Evolutionary conservation across 2,797 vertebrate species (phyloP).

Genomic region (Micrastur ruficollis): DNA sequence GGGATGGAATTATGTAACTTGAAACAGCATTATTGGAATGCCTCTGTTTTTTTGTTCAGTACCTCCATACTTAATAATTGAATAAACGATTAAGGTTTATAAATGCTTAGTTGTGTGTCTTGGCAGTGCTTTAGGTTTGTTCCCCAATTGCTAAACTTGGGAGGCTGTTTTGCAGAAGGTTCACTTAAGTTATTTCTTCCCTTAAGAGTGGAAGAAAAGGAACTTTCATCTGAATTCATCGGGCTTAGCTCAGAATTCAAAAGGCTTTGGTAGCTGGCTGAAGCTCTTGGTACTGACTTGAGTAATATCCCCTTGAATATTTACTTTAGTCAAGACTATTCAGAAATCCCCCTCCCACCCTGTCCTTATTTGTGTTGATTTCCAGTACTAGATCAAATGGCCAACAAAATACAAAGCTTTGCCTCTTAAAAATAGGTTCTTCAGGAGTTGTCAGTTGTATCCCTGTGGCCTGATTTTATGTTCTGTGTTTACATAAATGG

Average conservation of each 20-base stretch:
- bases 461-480: neutral
- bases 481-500: neutral
- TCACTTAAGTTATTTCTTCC: slow-evolving; percentile 26
- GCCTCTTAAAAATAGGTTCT: neutral
- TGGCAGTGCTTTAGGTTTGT: slow-evolving; percentile 5
- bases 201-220: slow-evolving; percentile 56
- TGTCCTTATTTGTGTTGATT: neutral
- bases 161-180: slow-evolving; percentile 40
- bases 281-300: neutral
- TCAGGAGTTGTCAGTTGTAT: neutral
- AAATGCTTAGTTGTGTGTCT: neutral
- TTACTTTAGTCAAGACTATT: slow-evolving; percentile 26
- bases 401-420: neutral
- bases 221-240: slow-evolving; percentile 58
- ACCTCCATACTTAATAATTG: slow-evolving; percentile 33
- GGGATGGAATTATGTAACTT: slow-evolving; percentile 51
- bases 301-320: slow-evolving; percentile 21
- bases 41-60: slow-evolving; percentile 35
- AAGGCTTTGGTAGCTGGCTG: slow-evolving; percentile 31
- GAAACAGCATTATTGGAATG: slow-evolving; percentile 48
- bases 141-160: slow-evolving; percentile 13
- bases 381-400: neutral
- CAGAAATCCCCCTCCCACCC: neutral
- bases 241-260: slow-evolving; percentile 20
- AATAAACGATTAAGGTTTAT: slow-evolving; percentile 1